Base-by-base conservation (phyloP, 2,797 vertebrate genomes). In the Sebastes hubbsi region DNA sequence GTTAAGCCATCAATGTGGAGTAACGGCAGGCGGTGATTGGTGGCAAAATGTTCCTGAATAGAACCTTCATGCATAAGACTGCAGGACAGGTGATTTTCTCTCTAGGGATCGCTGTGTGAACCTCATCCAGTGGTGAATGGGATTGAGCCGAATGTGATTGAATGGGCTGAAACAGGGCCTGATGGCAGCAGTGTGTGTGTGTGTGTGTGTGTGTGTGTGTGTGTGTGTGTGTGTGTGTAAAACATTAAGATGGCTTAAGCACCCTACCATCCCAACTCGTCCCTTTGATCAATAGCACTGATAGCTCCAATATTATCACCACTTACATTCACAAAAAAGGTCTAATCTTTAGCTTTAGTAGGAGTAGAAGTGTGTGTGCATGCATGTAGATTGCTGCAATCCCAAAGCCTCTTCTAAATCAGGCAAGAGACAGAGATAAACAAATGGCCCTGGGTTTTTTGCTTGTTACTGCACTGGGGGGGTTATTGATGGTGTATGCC, bases 71-170 rank as follows among this genome's bases (percentile, higher is more conserved):
- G 71, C 80, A 90, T 87, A 85, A 85, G 85, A 84, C 80, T 59
- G 75, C 75, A 79, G 80, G 88, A 89, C 81, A 89, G 85, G 80
- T 80, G 81, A 76, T 82, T 86, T 82, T 80, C 87, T 87, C 90
- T 85, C 86, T 59, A 27, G 86, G 84, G 83, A 84, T 67, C 54
- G 2, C 87, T 73, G 66, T 49, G 81, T 74, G 87, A 75, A 77
- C 71, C 87, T 92, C 87, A 84, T 91, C 80, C 80, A 81, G 75
- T 10, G 64, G 79, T 81, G 82, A 85, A 89, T 79, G 79, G 82
- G 83, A 90, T 66, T 79, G 79, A 87, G 79, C 59, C 16, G 62
- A 85, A 85, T 29, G 76, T 89, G 89, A 92, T 90, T 92, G 87
- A 89, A 91, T 85, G 74, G 82, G 84, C 64, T 86, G 64, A 87